Conservation (phyloP, 2,888 invertebrate species). For the Rhagium mordax region DNA sequence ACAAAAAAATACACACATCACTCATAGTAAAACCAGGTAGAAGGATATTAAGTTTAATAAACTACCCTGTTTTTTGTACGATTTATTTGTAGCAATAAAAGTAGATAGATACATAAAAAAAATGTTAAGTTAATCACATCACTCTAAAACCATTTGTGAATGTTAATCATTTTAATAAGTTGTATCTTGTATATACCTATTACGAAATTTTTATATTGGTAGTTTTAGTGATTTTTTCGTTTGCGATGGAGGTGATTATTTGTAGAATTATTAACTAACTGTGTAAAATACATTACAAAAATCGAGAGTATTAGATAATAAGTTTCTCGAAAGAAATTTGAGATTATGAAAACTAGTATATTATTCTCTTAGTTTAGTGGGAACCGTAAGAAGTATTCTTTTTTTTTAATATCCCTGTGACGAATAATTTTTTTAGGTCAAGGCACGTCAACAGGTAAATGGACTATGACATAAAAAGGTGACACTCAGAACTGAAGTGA, state of each 20-base stretch:
- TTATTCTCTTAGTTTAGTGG: neutral
- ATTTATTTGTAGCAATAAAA: no score
- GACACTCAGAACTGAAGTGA: neutral
- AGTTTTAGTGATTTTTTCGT: constrained; percentile 12
- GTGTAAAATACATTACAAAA: constrained; percentile 17
- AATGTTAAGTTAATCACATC: no score
- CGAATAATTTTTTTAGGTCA: constrained; percentile 28
- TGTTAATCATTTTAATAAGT: constrained; percentile 36
- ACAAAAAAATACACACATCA: no score
- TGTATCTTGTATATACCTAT: constrained; percentile 44
- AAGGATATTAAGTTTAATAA: no score
- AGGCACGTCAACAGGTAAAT: constrained; percentile 14
- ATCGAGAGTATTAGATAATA: constrained; percentile 3
- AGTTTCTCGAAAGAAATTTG: constrained; percentile 33
- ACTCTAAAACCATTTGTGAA: constrained; percentile 2
- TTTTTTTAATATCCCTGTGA: neutral
- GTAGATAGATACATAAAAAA: no score
- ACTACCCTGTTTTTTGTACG: no score
- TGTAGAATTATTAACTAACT: constrained; percentile 5
- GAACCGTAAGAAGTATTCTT: neutral
- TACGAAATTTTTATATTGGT: constrained; percentile 35
- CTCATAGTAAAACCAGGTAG: no score
- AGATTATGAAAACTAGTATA: constrained; percentile 9
- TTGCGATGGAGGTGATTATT: constrained; percentile 13
- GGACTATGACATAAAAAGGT: neutral